A percentile compares a stretch with the other conserved stretches of the same genome.
phyloP scores from a whole-genome alignment of 2,797 vertebrate genomes.

The Ficedula albicollis region DNA sequence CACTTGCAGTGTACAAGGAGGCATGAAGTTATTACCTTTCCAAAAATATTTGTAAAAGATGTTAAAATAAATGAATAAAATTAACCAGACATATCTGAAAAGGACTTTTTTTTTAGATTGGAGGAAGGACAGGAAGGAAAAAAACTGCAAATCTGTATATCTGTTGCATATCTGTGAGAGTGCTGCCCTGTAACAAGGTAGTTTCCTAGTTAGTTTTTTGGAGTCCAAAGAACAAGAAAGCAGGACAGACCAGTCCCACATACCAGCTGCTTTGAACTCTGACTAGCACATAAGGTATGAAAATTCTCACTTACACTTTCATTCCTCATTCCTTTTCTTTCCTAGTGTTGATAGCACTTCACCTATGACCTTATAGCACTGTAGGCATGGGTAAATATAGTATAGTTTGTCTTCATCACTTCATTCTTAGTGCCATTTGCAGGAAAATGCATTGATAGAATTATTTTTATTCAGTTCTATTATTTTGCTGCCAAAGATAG shows the following conservation, averaged over 20 bases:
- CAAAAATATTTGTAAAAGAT: accelerated
- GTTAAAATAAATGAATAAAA: neutral
- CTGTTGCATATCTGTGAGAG: neutral
- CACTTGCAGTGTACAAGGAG: neutral
- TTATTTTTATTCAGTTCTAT: neutral
- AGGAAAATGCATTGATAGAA: neutral
- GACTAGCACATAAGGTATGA: neutral
- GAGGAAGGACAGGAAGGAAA: neutral
- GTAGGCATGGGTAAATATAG: neutral
- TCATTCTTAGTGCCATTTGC: neutral
- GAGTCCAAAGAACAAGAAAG: neutral
- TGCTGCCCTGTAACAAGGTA: neutral
- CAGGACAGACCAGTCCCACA: neutral
- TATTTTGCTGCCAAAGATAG: slow-evolving; percentile 26
- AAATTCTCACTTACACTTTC: neutral
- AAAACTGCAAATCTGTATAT: neutral
- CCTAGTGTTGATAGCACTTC: neutral
- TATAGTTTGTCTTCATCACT: neutral
- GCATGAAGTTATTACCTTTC: neutral
- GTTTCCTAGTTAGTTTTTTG: neutral
- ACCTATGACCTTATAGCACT: neutral
- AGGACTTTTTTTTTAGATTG: accelerated
- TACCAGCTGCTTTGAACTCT: neutral
- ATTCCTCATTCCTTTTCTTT: neutral
- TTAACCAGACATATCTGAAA: neutral